Percentiles rank a stretch among this genome's conserved stretches.
These are phyloP conservation scores for Andrena haemorrhoa DNA, from an alignment of 2,888 invertebrate genomes.

Conservation along the genomic window DNA sequence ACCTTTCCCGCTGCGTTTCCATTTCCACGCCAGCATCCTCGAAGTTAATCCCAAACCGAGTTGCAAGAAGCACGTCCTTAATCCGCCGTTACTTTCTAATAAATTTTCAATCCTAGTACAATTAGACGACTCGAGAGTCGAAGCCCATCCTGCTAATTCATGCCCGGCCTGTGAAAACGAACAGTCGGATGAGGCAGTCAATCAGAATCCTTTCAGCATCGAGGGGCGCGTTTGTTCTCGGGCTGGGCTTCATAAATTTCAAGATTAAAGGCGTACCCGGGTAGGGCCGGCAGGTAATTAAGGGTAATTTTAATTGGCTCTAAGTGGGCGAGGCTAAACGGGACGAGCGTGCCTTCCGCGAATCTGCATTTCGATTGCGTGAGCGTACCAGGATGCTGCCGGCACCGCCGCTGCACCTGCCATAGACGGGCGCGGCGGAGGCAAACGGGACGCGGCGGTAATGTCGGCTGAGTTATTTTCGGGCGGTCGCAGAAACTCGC, in stretches of 20 bases:
- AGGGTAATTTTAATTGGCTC: constrained; percentile 58
- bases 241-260: constrained; percentile 45
- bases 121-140: background rate
- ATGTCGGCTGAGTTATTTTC: constrained; percentile 62
- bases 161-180: background rate
- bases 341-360: constrained; percentile 59
- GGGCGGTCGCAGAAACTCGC: constrained; percentile 53
- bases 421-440: constrained; percentile 9
- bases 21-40: constrained; percentile 27
- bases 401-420: constrained; percentile 52
- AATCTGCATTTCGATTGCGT: constrained; percentile 67
- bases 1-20: constrained; percentile 21
- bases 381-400: constrained; percentile 35
- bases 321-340: constrained; percentile 50
- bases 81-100: constrained; percentile 10
- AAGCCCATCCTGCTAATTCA: background rate
- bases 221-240: background rate
- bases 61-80: constrained; percentile 31
- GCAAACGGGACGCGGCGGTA: constrained; percentile 26
- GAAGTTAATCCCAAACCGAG: constrained; percentile 27
- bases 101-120: too few relatives aligned
- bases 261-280: constrained; percentile 37
- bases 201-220: constrained; percentile 45
- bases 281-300: constrained; percentile 44
- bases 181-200: constrained; percentile 11